phyloP scores from a whole-genome alignment of 2,113 vertebrate species.

The Oreochromis spilurus region DNA sequence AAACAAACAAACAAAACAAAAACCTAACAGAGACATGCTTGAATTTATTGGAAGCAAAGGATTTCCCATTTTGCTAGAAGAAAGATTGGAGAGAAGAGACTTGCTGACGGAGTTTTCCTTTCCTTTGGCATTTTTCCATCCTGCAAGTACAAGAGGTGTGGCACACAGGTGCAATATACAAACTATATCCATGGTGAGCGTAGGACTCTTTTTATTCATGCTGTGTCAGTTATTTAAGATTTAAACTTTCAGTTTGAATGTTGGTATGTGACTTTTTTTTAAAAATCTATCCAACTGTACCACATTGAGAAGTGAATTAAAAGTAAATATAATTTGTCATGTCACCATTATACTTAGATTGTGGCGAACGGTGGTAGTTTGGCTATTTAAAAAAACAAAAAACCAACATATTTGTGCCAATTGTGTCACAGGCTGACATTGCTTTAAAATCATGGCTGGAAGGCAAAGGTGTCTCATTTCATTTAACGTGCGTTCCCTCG shows the following conservation, averaged over 20 bases:
- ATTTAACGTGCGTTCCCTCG: neutral
- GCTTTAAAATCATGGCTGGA: neutral
- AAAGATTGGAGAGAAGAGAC: neutral
- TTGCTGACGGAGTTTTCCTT: neutral
- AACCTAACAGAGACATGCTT: neutral
- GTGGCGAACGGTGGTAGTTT: neutral
- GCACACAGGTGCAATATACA: neutral
- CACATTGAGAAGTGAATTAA: neutral
- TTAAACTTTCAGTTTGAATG: neutral
- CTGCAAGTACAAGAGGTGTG: neutral
- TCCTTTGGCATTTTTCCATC: neutral
- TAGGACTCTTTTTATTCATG: neutral
- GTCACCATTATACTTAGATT: neutral
- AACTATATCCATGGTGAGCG: neutral
- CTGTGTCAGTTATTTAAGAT: neutral
- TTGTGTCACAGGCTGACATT: neutral
- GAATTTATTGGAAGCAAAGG: neutral
- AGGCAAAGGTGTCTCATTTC: neutral
- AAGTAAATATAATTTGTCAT: neutral
- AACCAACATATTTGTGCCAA: neutral
- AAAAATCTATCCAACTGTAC: neutral
- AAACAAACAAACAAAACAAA: neutral
- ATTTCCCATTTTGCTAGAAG: neutral
- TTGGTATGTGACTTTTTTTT: neutral
- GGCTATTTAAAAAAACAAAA: neutral